These are phyloP conservation scores for Lampropteryx suffumata DNA, from an alignment of 2,888 invertebrate species.

Conservation along the genomic window DNA sequence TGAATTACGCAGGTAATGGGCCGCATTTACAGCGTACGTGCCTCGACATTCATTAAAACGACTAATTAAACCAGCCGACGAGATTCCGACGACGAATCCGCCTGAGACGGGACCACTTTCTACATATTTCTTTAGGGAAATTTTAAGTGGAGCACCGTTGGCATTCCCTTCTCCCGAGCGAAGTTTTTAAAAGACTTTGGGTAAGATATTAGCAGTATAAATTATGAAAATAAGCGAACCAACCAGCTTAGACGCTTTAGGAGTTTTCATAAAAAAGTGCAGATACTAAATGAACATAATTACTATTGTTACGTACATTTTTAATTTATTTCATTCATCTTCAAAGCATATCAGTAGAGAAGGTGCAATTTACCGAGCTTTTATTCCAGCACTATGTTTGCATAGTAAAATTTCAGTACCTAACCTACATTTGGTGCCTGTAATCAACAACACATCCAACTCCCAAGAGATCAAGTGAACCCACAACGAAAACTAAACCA, in stretches of 20 bases:
- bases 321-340: neutral
- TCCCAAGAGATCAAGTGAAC: slow-evolving; percentile 55
- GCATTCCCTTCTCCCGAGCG: slow-evolving; percentile 41
- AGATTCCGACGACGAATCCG: slow-evolving; percentile 64
- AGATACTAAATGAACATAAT: neutral
- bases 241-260: slow-evolving; percentile 8
- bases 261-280: slow-evolving; percentile 2
- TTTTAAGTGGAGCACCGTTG: slow-evolving; percentile 49
- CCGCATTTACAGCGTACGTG: slow-evolving; percentile 76
- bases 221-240: slow-evolving; percentile 33
- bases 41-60: slow-evolving; percentile 75
- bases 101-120: slow-evolving; percentile 50
- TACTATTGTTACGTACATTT: slow-evolving; percentile 3
- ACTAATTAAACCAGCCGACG: slow-evolving; percentile 73
- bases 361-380: neutral
- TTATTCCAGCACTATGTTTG: slow-evolving; percentile 25
- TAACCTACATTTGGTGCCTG: slow-evolving; percentile 39
- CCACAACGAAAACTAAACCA: slow-evolving; percentile 51
- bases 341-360: too few relatives aligned
- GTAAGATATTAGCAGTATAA: slow-evolving; percentile 41
- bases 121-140: slow-evolving; percentile 59
- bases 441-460: slow-evolving; percentile 53
- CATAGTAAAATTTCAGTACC: slow-evolving; percentile 42
- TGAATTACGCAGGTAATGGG: slow-evolving; percentile 77
- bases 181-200: slow-evolving; percentile 47